Conservation (phyloP, 2,797 vertebrate species). For the Falco columbarius region DNA sequence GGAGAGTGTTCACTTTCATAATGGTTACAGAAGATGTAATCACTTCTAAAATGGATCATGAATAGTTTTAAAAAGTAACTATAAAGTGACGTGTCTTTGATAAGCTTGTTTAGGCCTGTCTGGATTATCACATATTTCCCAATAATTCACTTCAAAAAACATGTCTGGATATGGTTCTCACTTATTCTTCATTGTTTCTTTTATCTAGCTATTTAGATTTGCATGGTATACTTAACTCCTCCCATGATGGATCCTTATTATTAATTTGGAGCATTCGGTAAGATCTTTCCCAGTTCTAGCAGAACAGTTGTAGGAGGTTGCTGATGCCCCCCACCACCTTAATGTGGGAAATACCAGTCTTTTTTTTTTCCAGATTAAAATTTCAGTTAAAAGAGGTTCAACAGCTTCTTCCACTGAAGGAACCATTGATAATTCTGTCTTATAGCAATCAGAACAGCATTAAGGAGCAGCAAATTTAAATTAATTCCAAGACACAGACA, state of each 20-base stretch:
- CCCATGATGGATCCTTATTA: not conserved
- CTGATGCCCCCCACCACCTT: not conserved
- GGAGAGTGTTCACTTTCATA: not conserved
- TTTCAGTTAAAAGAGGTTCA: not conserved
- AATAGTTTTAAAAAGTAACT: not conserved
- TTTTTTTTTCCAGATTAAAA: not conserved
- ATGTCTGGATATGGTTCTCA: not conserved
- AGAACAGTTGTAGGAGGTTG: not conserved
- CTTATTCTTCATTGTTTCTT: not conserved
- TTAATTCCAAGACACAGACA: slow-evolving; percentile 69
- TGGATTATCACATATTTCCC: not conserved
- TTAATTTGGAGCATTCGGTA: not conserved
- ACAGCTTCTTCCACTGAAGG: not conserved
- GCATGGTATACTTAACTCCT: not conserved
- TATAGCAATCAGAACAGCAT: slow-evolving; percentile 36
- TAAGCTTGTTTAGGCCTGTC: not conserved
- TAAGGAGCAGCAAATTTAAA: slow-evolving; percentile 61
- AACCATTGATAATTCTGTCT: slow-evolving; percentile 48
- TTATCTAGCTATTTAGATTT: not conserved
- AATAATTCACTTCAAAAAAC: not conserved
- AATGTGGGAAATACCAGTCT: not conserved
- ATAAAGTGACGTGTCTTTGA: not conserved
- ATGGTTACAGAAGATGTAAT: not conserved
- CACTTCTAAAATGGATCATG: not conserved
- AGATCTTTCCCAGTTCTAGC: not conserved